Conservation (phyloP, 2,888 invertebrate genomes). For the Melitaea athalia region DNA sequence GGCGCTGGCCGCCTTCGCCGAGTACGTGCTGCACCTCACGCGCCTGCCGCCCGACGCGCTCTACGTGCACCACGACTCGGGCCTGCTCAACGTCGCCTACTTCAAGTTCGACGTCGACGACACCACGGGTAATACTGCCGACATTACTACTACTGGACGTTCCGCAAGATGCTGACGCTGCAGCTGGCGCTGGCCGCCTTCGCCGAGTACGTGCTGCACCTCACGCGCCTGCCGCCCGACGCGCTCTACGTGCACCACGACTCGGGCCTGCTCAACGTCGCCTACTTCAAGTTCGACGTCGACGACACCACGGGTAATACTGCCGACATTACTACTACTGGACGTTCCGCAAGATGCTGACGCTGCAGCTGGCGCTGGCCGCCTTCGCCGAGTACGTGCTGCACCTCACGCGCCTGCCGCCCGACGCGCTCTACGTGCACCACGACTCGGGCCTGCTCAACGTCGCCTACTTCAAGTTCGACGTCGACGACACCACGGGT, state of each 20-base stretch:
- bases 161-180: constrained; percentile 96
- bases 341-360: constrained; percentile 98
- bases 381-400: constrained; percentile 97
- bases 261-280: constrained; percentile 95
- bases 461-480: constrained; percentile 97
- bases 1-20: constrained; percentile 93
- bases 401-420: constrained; percentile 90
- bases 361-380: constrained; percentile 92
- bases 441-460: constrained; percentile 95
- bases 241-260: constrained; percentile 68
- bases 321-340: too few species aligned
- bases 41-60: constrained; percentile 75
- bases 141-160: constrained; percentile 99
- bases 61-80: constrained; percentile 85
- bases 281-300: constrained; percentile 98
- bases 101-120: constrained; percentile 98
- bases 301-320: too few species aligned
- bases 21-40: constrained; percentile 96
- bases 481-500: constrained; percentile 96
- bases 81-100: constrained; percentile 96
- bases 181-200: constrained; percentile 94
- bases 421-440: too few species aligned
- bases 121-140: too few species aligned
- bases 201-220: constrained; percentile 96
- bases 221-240: constrained; percentile 86